Conservation (phyloP, 2,888 invertebrate species). For the Melipona bicolor region DNA sequence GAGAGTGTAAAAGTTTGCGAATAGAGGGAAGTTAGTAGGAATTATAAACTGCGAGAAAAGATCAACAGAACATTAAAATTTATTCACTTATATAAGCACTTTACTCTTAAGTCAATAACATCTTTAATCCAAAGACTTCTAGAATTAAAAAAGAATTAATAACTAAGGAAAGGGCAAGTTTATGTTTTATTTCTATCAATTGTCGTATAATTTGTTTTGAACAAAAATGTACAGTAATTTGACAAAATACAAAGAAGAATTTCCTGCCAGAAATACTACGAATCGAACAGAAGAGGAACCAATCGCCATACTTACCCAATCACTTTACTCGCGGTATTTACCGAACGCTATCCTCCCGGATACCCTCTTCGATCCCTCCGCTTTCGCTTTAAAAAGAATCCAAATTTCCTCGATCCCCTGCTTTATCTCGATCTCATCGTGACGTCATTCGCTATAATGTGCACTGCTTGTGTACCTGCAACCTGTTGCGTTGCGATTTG, state of each 20-base stretch:
- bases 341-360: neutral
- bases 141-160: too few species aligned
- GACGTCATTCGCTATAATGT: conserved; percentile 24
- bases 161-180: too few species aligned
- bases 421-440: conserved; percentile 13
- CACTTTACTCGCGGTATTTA: neutral
- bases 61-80: neutral
- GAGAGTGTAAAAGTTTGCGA: neutral
- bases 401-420: conserved; percentile 5
- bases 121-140: too few species aligned
- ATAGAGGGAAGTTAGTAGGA: neutral
- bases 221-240: neutral
- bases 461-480: conserved; percentile 1
- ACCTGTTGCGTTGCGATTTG: conserved; percentile 45
- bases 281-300: conserved; percentile 22
- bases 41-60: neutral
- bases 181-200: too few species aligned
- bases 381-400: neutral
- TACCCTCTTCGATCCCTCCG: conserved; percentile 2
- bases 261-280: neutral
- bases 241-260: neutral
- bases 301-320: conserved; percentile 14
- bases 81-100: too few species aligned
- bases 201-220: too few species aligned
- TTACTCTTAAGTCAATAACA: too few species aligned